Conservation (phyloP, 2,113 vertebrate species). For the Oostethus manadensis region DNA sequence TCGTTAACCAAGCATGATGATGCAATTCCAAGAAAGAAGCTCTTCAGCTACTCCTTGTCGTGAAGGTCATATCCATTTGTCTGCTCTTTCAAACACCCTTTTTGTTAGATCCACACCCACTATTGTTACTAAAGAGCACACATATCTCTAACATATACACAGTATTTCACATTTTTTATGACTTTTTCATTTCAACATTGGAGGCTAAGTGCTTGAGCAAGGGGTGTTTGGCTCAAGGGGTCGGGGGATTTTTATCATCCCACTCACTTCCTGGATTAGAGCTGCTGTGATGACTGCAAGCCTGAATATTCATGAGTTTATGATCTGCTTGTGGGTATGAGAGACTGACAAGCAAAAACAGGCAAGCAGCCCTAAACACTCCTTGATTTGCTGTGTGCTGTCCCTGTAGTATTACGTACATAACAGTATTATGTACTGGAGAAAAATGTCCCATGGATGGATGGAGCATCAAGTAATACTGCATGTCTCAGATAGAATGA, state of each 20-base stretch:
- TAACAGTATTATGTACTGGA: too few relatives aligned
- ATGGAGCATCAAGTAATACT: too few relatives aligned
- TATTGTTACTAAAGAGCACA: background rate
- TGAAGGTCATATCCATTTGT: slow-evolving; percentile 22
- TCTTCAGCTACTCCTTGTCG: slow-evolving; percentile 18
- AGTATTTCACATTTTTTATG: slow-evolving; percentile 20
- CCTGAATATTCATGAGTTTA: slow-evolving; percentile 46
- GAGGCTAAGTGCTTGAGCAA: background rate
- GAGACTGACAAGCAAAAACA: slow-evolving; percentile 27
- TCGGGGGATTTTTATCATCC: slow-evolving; percentile 43
- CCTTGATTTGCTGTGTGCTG: too few relatives aligned
- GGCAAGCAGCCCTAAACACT: slow-evolving; percentile 1
- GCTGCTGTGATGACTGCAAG: slow-evolving; percentile 25
- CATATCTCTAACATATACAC: background rate
- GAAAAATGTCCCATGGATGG: too few relatives aligned
- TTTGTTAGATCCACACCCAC: too few relatives aligned
- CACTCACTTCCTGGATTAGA: slow-evolving; percentile 54
- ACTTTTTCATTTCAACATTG: slow-evolving; percentile 35
- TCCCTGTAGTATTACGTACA: too few relatives aligned
- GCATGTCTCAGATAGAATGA: too few relatives aligned
- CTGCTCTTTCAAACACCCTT: slow-evolving; percentile 4
- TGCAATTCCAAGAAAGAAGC: slow-evolving; percentile 61
- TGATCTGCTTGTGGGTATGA: slow-evolving; percentile 21
- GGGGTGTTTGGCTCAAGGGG: too few relatives aligned
- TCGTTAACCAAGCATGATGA: slow-evolving; percentile 22